A percentile compares a stretch with the other conserved stretches of the same genome.
These are phyloP conservation scores for Gallirallus australis DNA, from an alignment of 2,797 vertebrate species.

Conservation along the genomic window DNA sequence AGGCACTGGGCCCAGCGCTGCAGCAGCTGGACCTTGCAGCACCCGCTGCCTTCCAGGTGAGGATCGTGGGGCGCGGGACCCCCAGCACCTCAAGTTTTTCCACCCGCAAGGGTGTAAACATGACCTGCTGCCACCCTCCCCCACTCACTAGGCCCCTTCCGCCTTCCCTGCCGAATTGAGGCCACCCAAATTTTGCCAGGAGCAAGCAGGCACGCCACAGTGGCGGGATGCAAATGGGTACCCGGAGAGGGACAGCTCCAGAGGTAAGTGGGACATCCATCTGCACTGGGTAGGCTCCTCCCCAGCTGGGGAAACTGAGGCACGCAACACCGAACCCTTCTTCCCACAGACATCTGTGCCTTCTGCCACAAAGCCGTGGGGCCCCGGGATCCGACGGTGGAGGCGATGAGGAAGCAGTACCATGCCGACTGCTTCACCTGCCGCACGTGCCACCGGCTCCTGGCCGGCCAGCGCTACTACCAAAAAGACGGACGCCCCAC, in stretches of 20 bases:
- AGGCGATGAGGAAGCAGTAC: constrained; percentile 91
- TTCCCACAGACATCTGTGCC: constrained; percentile 87
- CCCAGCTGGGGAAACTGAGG: background rate
- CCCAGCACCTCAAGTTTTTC: background rate
- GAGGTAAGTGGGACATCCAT: constrained; percentile 51
- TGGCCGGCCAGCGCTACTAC: constrained; percentile 91
- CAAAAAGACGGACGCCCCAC: constrained; percentile 89
- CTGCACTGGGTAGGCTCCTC: rapidly evolving
- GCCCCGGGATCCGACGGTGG: constrained; percentile 80
- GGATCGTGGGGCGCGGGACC: rapidly evolving
- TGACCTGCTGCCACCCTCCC: rapidly evolving
- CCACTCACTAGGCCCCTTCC: background rate
- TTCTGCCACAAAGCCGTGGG: constrained; percentile 91
- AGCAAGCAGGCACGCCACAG: background rate
- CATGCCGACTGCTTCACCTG: constrained; percentile 92
- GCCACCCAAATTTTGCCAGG: background rate
- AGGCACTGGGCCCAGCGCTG: constrained; percentile 23
- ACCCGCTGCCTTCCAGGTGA: constrained; percentile 55
- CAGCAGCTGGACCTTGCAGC: constrained; percentile 65
- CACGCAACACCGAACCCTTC: rapidly evolving
- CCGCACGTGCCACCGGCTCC: constrained; percentile 83
- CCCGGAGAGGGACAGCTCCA: background rate
- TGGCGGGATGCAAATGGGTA: background rate
- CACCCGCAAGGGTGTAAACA: background rate
- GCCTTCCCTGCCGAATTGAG: background rate